Evolutionary conservation across 2,888 invertebrate species (phyloP), one percentile per base, ranked within the genome.

Genomic region (Graphium colonna): DNA sequence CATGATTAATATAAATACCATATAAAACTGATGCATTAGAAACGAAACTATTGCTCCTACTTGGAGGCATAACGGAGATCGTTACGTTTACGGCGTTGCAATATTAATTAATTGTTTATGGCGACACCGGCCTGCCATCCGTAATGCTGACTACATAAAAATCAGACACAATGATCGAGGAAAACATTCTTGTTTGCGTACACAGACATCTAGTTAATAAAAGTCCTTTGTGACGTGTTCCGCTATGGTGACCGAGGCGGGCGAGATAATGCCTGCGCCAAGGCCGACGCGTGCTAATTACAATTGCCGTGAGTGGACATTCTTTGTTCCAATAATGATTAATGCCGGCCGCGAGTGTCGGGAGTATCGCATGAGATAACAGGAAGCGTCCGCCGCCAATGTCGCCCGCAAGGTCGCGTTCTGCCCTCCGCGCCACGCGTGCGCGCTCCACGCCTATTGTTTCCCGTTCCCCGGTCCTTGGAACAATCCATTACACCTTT

Each of bases 241-340:
- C 58, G 67, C 63, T 68, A 74, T 79, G 75, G 79, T 75, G 77
- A 74, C 75, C 75, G 78, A 74, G 76, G 76, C 74, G 75, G 76
- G 64, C 74, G 73, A 76, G 77, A 78, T 77, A 79, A 76, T 73
- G 73, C 72, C 67, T 66, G 64, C 65, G 60, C 57, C 75, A 77
- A 75, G 79, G 79, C 62, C 79, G 61, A 70, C 77, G 79, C 83
- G 86, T 21, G 84, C 80, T 88, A 86, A 89, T 88, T 87, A 83
- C 81, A 80, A 87, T 85, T 86, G 83, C 85, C 82, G 83, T 80
- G 84, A 87, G 87, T 88, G 88, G 86, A 85, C 87, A 87, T 82
- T 88, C 88, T 89, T 89, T 89, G 88, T 88, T 89, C 79, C 83
- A 84, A 82, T 86, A 86, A 79, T 85, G 85, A 88, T 84, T 81